Base-by-base conservation (phyloP, 2,888 invertebrate species). In the Willowsia nigromaculata region DNA sequence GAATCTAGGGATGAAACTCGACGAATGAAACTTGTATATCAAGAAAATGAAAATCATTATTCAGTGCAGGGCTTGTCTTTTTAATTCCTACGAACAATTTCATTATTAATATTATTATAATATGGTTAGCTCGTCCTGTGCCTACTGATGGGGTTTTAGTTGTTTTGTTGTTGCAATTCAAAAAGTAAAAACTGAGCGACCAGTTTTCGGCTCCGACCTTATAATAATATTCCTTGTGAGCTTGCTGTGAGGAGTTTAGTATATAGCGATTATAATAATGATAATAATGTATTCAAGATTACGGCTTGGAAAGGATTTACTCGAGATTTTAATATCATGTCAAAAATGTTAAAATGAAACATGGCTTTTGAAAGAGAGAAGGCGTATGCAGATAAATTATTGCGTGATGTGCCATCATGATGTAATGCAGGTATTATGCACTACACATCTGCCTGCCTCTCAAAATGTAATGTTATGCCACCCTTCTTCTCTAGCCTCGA, bases 311-410 rank as follows among this genome's bases (percentile, higher is more conserved):
- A 86, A 71, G 56, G 65, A 53, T 78, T 80, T 80, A 80, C 53
- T 86, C 86, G 68, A 87, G 81, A 81, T 87, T 87, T 87, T 87
- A 86, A 86, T 87, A 87, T 87, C 87, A 87, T 82, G 87, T 87
- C 87, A 87, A 71, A 86, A 87, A 87, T 82, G 81, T 81, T 74
- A 81, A 86, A 68, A 87, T 87, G 81, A 87, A 87, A 87, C 81
- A 87, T 87, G 71, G 81, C 43, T 74, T 87, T 87, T 87, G 81
- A 87, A 87, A 87, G 65, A 47, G 87, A 80, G 86, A 86, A 87
- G 87, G 87, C 87, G 87, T 81, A 71, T 82, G 68, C 87, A 81
- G 71, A 87, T 87, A 87, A 87, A 82, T 87, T 87, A 87, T 82
- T 87, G 68, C 74, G 81, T 87, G 81, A 87, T 71, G 87, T 74